A percentile compares a stretch with the other conserved stretches of the same genome.
Conservation (phyloP, 2,888 invertebrate species). For the Ochropacha duplaris region DNA sequence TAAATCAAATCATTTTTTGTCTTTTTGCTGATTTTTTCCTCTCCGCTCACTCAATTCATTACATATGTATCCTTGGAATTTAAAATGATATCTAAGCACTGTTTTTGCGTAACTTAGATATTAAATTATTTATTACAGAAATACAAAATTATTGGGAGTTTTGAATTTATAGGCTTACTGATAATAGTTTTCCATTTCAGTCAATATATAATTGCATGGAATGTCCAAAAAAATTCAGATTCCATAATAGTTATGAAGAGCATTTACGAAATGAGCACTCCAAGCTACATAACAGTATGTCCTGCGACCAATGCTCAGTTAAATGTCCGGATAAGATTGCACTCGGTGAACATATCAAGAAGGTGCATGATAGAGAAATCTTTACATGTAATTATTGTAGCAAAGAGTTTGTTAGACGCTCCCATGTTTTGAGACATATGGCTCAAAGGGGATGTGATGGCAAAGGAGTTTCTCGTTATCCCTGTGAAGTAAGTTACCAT, state of each 20-base stretch:
- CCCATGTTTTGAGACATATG: conserved; percentile 88
- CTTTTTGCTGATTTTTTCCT: background rate
- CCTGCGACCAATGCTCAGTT: conserved; percentile 86
- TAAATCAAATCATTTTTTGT: conserved; percentile 9
- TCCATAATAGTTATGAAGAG: conserved; percentile 84
- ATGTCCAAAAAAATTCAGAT: conserved; percentile 89
- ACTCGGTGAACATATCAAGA: conserved; percentile 86
- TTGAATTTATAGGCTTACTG: background rate
- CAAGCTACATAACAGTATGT: conserved; percentile 79
- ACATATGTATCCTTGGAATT: background rate
- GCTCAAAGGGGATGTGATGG: conserved; percentile 87
- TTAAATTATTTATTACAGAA: background rate
- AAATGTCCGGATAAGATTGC: conserved; percentile 84
- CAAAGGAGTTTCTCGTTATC: conserved; percentile 36
- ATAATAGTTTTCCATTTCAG: conserved; percentile 22
- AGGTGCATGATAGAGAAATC: conserved; percentile 77
- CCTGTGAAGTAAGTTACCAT: conserved; percentile 63
- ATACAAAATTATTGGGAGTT: no score
- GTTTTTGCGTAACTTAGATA: background rate
- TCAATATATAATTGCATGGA: conserved; percentile 64
- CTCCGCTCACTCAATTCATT: no score
- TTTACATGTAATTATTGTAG: conserved; percentile 87
- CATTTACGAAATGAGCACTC: conserved; percentile 89
- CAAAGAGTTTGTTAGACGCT: conserved; percentile 88
- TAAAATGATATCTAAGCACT: background rate